phyloP scores from a whole-genome alignment of 2,113 vertebrate species.

The Haplochromis burtoni region DNA sequence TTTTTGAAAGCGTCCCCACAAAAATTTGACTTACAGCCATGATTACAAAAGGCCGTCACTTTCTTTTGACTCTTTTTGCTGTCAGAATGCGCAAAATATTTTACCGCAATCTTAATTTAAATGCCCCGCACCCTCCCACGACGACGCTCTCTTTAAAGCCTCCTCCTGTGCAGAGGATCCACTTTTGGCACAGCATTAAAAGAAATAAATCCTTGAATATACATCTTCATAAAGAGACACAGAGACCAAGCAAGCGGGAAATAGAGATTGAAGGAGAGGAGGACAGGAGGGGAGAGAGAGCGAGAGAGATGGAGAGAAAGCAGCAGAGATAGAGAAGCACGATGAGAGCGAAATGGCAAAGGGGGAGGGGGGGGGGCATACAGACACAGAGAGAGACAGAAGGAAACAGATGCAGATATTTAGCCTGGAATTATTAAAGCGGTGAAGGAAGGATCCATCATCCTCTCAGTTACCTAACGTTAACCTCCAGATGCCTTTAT shows the following conservation, averaged over 20 bases:
- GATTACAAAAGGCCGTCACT: neutral
- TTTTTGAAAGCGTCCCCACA: neutral
- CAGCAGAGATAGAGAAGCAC: neutral
- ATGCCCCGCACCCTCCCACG: neutral
- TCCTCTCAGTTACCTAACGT: constrained; percentile 27
- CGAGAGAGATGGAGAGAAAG: neutral
- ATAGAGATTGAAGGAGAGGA: neutral
- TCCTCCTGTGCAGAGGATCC: constrained; percentile 9
- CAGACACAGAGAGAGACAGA: neutral
- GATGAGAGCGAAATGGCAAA: neutral
- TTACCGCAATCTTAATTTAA: constrained; percentile 9
- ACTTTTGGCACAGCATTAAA: constrained; percentile 38
- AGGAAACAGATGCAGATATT: constrained; percentile 6
- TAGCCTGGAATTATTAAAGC: constrained; percentile 17
- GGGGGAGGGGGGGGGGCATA: neutral
- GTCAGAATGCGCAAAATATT: constrained; percentile 34
- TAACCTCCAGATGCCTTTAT: constrained; percentile 42
- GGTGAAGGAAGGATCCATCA: constrained; percentile 4
- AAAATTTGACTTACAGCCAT: neutral
- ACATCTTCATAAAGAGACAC: constrained; percentile 19
- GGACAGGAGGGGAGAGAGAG: neutral
- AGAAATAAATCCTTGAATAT: constrained; percentile 35
- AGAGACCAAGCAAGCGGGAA: neutral
- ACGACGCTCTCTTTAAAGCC: neutral
- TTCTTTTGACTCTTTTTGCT: neutral